These are phyloP conservation scores for Bimastos eiseni DNA, from an alignment of 2,888 invertebrate species.

Conservation along the genomic window DNA sequence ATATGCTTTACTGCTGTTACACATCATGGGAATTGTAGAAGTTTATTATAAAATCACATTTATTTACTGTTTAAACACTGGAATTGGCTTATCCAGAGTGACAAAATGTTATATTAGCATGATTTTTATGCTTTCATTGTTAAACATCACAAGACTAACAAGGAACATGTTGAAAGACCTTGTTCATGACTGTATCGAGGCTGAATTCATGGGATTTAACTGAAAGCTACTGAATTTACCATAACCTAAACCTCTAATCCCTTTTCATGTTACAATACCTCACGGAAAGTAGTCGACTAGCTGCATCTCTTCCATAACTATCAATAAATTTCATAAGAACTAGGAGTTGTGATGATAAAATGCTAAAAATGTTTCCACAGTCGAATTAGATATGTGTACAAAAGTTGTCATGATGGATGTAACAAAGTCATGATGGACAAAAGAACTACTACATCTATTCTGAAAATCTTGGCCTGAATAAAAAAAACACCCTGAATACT, in stretches of 20 bases:
- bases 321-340: not conserved
- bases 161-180: not conserved
- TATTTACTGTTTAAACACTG: not conserved
- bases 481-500: not conserved
- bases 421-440: not conserved
- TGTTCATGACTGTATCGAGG: not conserved
- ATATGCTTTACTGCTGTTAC: not conserved
- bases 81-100: not conserved
- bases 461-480: not conserved
- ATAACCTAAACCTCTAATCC: not conserved
- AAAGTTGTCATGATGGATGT: not conserved
- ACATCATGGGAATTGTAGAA: not conserved
- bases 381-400: not conserved
- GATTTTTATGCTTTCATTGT: not conserved
- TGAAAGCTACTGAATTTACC: no score
- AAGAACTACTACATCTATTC: not conserved
- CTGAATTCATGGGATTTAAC: no score
- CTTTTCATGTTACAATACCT: not conserved
- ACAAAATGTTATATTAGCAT: not conserved
- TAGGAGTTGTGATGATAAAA: not conserved
- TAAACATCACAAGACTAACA: not conserved
- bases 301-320: not conserved
- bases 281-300: not conserved
- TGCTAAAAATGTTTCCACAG: not conserved
- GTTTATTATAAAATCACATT: not conserved